phyloP scores from a whole-genome alignment of 1,140 invertebrate genomes.

The Chlorops oryzae region DNA sequence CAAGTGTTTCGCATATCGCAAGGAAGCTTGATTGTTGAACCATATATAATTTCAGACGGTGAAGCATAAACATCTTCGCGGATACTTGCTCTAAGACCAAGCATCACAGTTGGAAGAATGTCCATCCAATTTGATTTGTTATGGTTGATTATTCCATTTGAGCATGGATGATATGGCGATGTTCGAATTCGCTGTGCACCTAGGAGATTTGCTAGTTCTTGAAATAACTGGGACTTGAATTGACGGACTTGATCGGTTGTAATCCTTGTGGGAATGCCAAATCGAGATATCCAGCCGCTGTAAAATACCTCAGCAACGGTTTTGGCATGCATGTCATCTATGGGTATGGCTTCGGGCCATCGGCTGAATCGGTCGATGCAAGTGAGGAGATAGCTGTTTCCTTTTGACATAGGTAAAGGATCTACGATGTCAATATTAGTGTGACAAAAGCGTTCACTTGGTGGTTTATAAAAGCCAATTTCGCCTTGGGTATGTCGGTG shows the following conservation, averaged over 20 bases:
- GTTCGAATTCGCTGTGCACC: constrained; percentile 28
- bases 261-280: constrained; percentile 28
- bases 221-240: constrained; percentile 26
- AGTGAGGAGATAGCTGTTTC: constrained; percentile 21
- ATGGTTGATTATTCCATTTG: constrained; percentile 47
- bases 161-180: constrained; percentile 43
- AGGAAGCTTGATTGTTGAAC: too few species aligned
- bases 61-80: constrained; percentile 41
- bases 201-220: constrained; percentile 16
- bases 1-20: too few species aligned
- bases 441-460: not conserved
- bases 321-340: constrained; percentile 33
- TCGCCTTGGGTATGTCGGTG: constrained; percentile 1
- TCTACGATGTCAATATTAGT: too few species aligned
- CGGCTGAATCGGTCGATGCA: constrained; percentile 29
- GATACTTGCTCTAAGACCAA: constrained; percentile 38
- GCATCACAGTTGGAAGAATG: constrained; percentile 41
- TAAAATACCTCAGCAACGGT: constrained; percentile 36
- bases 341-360: constrained; percentile 32
- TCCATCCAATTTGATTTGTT: constrained; percentile 30
- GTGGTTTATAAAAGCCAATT: not conserved
- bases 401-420: too few species aligned
- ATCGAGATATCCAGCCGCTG: constrained; percentile 38
- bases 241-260: constrained; percentile 39
- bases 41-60: constrained; percentile 21